Base-by-base conservation (phyloP, 2,888 invertebrate genomes). In the Drosophila engyochracea region DNA sequence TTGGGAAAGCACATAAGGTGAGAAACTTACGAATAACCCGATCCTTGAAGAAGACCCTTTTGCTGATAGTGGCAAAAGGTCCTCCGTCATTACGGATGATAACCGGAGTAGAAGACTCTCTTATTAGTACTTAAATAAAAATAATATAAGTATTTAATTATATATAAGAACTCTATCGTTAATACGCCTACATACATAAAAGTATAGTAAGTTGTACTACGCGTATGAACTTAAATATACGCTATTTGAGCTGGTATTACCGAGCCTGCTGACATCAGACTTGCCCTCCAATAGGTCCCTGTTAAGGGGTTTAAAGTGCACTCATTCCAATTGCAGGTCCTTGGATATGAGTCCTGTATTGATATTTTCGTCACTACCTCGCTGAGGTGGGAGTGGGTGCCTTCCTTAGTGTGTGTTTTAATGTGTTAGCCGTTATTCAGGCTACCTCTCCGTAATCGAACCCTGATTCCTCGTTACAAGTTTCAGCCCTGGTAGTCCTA, bases 401-500 rank as follows among this genome's bases (percentile, higher is more conserved):
- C 12, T 33, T 33, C 12, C 33, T 33, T 12, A 33, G 33, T n/a
- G n/a, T n/a, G n/a, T n/a, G n/a, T n/a, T n/a, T n/a, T n/a, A n/a
- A 33, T 33, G 12, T 31, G 9, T 2, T 31, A 14, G 35, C 35
- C 35, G 12, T 35, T 35, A 5, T 5, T 35, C 14, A 35, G 35
- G 35, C 5, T 14, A 1, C 35, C 12, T 35, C 4, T 35, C 4
- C 14, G 35, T 4, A 35, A 35, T 14, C 14, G 35, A 35, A 35
- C 35, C 35, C 14, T 35, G 14, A 35, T 35, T 35, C 5, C 5
- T 14, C 35, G 14, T 35, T 95, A 96, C 95, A 95, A 95, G 95
- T 96, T 94, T 94, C 94, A 94, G 95, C 95, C 95, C 95, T 95
- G 95, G 95, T 95, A 95, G 95, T 94, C 95, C 93, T 93, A 94